These are phyloP conservation scores for Zaprionus gabonicus DNA, from an alignment of 1,140 invertebrate genomes.

Conservation along the genomic window DNA sequence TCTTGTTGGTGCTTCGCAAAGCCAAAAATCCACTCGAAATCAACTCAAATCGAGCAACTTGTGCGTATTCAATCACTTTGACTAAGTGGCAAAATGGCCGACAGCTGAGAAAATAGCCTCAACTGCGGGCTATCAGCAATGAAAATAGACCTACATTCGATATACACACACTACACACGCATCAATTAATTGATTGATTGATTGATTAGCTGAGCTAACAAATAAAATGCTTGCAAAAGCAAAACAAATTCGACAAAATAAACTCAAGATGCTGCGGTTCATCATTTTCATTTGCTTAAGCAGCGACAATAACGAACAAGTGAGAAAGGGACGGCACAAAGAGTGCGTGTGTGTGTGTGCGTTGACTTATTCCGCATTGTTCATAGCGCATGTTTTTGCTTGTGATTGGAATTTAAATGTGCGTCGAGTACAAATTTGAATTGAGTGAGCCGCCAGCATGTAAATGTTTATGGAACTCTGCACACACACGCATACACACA, in stretches of 20 bases:
- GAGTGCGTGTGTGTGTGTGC: constrained; percentile 1
- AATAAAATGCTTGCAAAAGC: constrained; percentile 20
- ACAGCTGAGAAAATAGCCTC: constrained; percentile 47
- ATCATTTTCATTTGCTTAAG: constrained; percentile 49
- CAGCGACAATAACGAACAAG: constrained; percentile 32
- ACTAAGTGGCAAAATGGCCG: constrained; percentile 49
- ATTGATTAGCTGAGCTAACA: constrained; percentile 44
- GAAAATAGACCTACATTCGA: constrained; percentile 26
- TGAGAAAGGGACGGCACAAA: not conserved
- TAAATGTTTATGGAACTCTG: constrained; percentile 40
- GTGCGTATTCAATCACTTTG: constrained; percentile 44
- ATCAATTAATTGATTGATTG: constrained; percentile 58
- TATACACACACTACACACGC: not conserved
- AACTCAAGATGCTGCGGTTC: constrained; percentile 34
- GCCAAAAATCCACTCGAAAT: constrained; percentile 15
- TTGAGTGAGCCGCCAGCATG: constrained; percentile 14
- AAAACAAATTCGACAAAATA: constrained; percentile 37
- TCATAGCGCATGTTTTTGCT: constrained; percentile 39
- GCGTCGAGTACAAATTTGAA: constrained; percentile 18
- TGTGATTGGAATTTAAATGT: constrained; percentile 59
- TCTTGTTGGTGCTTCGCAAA: not conserved
- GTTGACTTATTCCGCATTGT: not conserved
- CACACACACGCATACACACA: constrained; percentile 15
- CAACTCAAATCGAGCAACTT: constrained; percentile 10
- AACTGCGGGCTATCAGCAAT: constrained; percentile 46